phyloP scores from a whole-genome alignment of 2,888 invertebrate species.

The Colletes collaris region DNA sequence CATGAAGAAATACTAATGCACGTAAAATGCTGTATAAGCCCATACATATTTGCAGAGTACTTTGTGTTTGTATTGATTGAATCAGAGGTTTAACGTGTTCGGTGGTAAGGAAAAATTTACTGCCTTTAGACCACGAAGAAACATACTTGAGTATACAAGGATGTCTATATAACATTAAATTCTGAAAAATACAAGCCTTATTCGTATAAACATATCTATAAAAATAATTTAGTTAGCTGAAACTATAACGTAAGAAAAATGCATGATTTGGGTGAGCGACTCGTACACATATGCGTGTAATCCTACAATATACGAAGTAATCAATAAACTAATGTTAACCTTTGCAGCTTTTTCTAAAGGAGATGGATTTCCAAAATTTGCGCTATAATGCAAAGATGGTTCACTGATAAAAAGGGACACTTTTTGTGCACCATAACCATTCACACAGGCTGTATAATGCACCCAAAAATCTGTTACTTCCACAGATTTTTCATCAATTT shows the following conservation, averaged over 20 bases:
- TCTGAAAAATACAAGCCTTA: slow-evolving; percentile 85
- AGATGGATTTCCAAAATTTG: slow-evolving; percentile 83
- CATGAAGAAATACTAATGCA: slow-evolving; percentile 92
- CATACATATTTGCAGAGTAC: slow-evolving; percentile 92
- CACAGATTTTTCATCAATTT: slow-evolving; percentile 90
- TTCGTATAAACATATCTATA: neutral
- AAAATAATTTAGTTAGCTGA: neutral
- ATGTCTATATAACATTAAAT: slow-evolving; percentile 93
- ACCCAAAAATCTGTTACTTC: slow-evolving; percentile 92
- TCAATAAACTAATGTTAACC: slow-evolving; percentile 82
- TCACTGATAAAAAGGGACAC: slow-evolving; percentile 92
- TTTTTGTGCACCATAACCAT: slow-evolving; percentile 85
- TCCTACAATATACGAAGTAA: slow-evolving; percentile 13
- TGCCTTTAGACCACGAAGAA: slow-evolving; percentile 91
- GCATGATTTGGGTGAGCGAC: neutral
- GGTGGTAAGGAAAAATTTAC: slow-evolving; percentile 90
- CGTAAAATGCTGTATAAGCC: slow-evolving; percentile 92
- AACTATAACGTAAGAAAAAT: neutral
- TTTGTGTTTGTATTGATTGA: slow-evolving; percentile 87
- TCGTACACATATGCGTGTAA: neutral
- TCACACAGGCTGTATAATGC: slow-evolving; percentile 87
- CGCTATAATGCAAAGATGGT: slow-evolving; percentile 84
- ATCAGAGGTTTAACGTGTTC: slow-evolving; percentile 92
- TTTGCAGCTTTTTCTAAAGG: slow-evolving; percentile 91
- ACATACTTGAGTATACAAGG: slow-evolving; percentile 93